Base-by-base conservation (phyloP, 64 coral and sea anemone species). In the Exaiptasia diaphana region DNA sequence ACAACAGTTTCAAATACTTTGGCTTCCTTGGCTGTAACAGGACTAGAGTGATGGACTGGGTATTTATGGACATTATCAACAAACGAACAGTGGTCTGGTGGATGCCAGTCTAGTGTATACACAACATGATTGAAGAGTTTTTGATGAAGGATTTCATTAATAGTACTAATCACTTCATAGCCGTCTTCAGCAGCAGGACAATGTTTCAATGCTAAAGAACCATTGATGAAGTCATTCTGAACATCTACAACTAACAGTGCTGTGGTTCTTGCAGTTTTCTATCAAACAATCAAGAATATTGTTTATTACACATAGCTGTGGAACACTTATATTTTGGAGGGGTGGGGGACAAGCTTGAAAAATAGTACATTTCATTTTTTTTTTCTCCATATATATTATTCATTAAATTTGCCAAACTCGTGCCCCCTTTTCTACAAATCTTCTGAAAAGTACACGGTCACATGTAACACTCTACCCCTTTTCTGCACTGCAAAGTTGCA, bases 201-300 rank as follows among this genome's bases (percentile, higher is more conserved):
- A 35, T 68, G 20, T 53, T 92, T 84, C 35, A 99, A 54, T 23
- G 73, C 80, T 36, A 99, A 74, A 13, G 85, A 76, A 6, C 95
- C 95, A 71, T 22, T 85, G 9, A 99, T 99, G 50, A 99, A 99
- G 71, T 99, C 95, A 41, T 99, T 99, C 38, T 99, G 95, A 10
- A 85, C 75, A 75, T 99, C 95, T 26, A 93, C 59, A 53, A 99
- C 61, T 18, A 89, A 15, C n/a, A 99, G 42, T 38, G 68, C 89
- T 75, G 73, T 45, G 32, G n/a, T 73, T 12, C 39, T 73, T 14
- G 61, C 17, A 4, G 3, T 11, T 13, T 65, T 33, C 61, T 65
- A 46, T 46, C 43, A 46, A 46, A 46, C 15, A 46, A 46, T 46
- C 15, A 46, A 46, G 6, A 46, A 46, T n/a, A n/a, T n/a, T n/a